Base-by-base conservation (phyloP, 2,113 vertebrate species). In the Enhydra lutris region DNA sequence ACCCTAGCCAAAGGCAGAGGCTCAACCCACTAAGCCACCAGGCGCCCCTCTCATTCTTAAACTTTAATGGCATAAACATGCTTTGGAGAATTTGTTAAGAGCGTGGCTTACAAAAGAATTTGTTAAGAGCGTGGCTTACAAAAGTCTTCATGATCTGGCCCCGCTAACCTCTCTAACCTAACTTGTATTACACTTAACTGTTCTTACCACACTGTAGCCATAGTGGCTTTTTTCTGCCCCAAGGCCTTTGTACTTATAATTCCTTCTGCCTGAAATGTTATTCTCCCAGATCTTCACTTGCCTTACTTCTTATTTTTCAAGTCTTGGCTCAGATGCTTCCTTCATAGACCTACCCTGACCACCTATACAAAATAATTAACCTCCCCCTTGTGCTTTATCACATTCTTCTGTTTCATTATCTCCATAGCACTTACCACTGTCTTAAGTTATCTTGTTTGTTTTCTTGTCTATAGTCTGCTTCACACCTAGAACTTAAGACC, bases 371-470 rank as follows among this genome's bases (percentile, higher is more conserved):
- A 83, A 59, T 59, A 34, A 50, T 73, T 45, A 84, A n/a, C 50
- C 29, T 50, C 23, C 42, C 29, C n/a, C 34, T 82, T 74, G 85
- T 89, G 42, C 36, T 50, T 79, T 69, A 29, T 63, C 73, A 81
- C n/a, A 81, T 63, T 80, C 45, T 18, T 85, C 20, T 85, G 39
- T 79, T 94, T 91, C 8, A 55, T 63, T 86, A 80, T 55, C 52
- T 55, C 87, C 31, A 59, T n/a, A 86, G 63, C 63, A 80, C 24
- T 76, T 80, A 34, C 29, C 92, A 63, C 4, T 71, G 42, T 86
- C 45, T 80, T 85, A 78, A 80, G 31, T 94, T 76, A 71, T 8
- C 57, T 87, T 55, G 31, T 95, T 97, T 91, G 20, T 71, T 96
- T 78, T 93, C n/a, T 89, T 89, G 31, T 57, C 55, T 73, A 6